Base-by-base conservation (phyloP, 2,888 invertebrate genomes). In the Synergus itoensis region DNA sequence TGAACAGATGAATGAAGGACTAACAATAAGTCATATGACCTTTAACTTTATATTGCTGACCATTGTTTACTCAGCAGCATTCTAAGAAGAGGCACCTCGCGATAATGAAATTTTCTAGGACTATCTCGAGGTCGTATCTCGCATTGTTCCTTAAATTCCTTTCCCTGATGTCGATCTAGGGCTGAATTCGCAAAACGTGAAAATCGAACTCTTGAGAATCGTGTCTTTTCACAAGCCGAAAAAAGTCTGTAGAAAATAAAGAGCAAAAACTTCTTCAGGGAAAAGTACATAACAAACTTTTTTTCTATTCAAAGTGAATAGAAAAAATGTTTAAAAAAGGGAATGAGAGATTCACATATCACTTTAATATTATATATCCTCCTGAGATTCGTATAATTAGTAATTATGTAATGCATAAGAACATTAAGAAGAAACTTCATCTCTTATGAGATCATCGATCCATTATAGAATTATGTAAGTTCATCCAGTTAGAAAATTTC, bases 51-150 rank as follows among this genome's bases (percentile, higher is more conserved):
- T 28, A 28, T 28, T 28, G 28, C 28, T 28, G 28, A 28, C 28
- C 28, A 28, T 28, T 28, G 28, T 28, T 28, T 28, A 28, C 28
- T 28, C 28, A 28, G 28, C 28, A 28, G 28, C 28, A 28, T 28
- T 28, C 28, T 28, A 28, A 28, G 28, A 28, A 28, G 28, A 21
- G 43, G 65, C 8, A 65, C 53, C n/a, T 53, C n/a, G 45, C 16
- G 45, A 28, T 69, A 69, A 69, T 69, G 69, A 69, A 69, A 69
- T 48, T 69, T 69, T 69, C 28, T 69, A 69, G 69, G 69, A 69
- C 69, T 21, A 0, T 69, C 8, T 48, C 45, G 69, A 69, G 69
- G 69, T n/a, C 69, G 45, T 48, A 69, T 69, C 21, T 48, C 28
- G 45, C 69, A 69, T 69, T 45, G 69, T 69, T 48, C 45, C 69